These are phyloP conservation scores for Pandemis cinnamomeana DNA, from an alignment of 2,888 invertebrate genomes.

Conservation along the genomic window DNA sequence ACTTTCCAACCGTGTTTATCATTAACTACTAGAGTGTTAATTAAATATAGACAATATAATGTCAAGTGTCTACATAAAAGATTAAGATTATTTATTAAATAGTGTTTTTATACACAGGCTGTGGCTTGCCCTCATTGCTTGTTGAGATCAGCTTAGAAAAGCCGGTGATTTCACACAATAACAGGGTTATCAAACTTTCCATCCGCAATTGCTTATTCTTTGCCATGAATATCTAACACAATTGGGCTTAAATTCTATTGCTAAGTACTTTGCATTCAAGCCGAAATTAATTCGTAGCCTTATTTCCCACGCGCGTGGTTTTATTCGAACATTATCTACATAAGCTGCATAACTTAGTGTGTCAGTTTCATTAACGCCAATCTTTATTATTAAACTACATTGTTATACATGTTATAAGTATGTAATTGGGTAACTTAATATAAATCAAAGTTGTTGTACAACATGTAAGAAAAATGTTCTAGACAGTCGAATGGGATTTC, in stretches of 20 bases:
- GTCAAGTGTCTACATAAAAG: neutral
- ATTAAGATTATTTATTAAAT: too few relatives aligned
- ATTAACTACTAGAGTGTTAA: neutral
- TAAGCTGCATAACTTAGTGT: conserved; percentile 16
- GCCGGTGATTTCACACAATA: conserved; percentile 47
- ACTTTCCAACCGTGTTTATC: neutral
- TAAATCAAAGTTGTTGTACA: conserved; percentile 22
- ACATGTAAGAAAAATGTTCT: conserved; percentile 28
- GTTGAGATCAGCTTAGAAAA: conserved; percentile 1
- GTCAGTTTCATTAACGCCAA: conserved; percentile 24
- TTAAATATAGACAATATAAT: neutral
- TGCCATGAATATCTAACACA: conserved; percentile 44
- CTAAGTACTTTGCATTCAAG: conserved; percentile 22
- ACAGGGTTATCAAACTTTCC: conserved; percentile 55
- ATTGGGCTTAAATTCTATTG: conserved; percentile 39
- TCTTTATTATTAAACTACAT: conserved; percentile 19
- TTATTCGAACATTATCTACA: conserved; percentile 26
- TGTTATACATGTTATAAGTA: conserved; percentile 6
- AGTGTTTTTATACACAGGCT: too few relatives aligned
- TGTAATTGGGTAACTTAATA: conserved; percentile 22
- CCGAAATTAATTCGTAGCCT: conserved; percentile 11
- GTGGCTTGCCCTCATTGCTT: neutral
- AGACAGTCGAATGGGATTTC: conserved; percentile 23
- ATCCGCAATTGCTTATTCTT: conserved; percentile 46
- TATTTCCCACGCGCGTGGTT: conserved; percentile 31